phyloP scores from a whole-genome alignment of 1,140 invertebrate genomes.

The Drosophila sechellia region DNA sequence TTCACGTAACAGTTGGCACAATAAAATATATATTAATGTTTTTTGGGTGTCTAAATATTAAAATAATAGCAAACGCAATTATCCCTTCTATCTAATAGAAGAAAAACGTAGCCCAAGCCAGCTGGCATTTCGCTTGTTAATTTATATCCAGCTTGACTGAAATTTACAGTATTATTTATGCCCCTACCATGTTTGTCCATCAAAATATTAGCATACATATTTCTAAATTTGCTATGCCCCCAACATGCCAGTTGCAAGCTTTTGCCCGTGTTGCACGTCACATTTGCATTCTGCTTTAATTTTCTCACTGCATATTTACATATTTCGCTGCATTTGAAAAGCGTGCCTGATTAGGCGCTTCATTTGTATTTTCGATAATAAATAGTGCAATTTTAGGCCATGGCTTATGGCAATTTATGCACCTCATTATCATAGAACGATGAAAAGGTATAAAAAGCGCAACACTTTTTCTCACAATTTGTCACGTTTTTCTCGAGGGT shows the following conservation, averaged over 20 bases:
- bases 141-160: slow-evolving; percentile 1
- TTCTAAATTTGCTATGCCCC: slow-evolving; percentile 49
- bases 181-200: slow-evolving; percentile 36
- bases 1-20: too few relatives aligned
- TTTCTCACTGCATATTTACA: slow-evolving; percentile 40
- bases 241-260: background rate
- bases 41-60: background rate
- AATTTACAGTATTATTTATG: slow-evolving; percentile 31
- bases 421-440: slow-evolving; percentile 27
- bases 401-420: slow-evolving; percentile 14
- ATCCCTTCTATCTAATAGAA: background rate
- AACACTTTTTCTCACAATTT: slow-evolving; percentile 18
- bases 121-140: slow-evolving; percentile 8
- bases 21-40: too few relatives aligned
- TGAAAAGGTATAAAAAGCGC: slow-evolving; percentile 1
- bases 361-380: slow-evolving; percentile 40
- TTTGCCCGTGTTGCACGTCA: slow-evolving; percentile 19
- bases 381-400: slow-evolving; percentile 16
- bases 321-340: background rate
- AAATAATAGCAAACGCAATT: too few relatives aligned
- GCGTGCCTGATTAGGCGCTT: slow-evolving; percentile 19
- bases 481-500: slow-evolving; percentile 27
- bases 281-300: slow-evolving; percentile 41
- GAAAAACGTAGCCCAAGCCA: too few relatives aligned
- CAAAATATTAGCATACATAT: slow-evolving; percentile 76